Conservation (phyloP, 2,797 vertebrate genomes). For the Phalloptychus januarius region DNA sequence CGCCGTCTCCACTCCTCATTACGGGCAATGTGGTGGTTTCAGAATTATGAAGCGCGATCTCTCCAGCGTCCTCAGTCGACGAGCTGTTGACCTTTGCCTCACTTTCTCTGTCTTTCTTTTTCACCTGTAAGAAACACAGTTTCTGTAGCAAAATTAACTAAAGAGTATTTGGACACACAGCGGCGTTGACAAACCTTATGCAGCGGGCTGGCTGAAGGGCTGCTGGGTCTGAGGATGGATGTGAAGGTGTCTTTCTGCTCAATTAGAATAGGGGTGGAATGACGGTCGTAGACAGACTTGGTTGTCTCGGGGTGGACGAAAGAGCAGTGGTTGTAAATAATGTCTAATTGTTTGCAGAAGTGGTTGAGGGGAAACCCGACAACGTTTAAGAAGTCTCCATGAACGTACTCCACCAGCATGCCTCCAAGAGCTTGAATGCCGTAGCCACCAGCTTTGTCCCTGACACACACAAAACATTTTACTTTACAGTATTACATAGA, state of each 20-base stretch:
- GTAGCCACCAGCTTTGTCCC: slow-evolving; percentile 98
- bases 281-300: background rate
- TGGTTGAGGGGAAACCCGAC: slow-evolving; percentile 95
- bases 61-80: slow-evolving; percentile 42
- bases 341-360: slow-evolving; percentile 89
- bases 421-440: slow-evolving; percentile 95
- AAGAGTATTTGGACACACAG: background rate
- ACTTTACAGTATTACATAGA: background rate
- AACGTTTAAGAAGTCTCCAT: slow-evolving; percentile 94
- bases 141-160: background rate
- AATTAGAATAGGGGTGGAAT: slow-evolving; percentile 12
- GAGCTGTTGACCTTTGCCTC: slow-evolving; percentile 48
- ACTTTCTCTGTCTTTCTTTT: slow-evolving; percentile 31
- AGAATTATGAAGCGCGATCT: slow-evolving; percentile 11
- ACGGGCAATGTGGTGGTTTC: slow-evolving; percentile 13
- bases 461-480: slow-evolving; percentile 54
- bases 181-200: slow-evolving; percentile 50
- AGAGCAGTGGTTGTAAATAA: slow-evolving; percentile 74
- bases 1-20: slow-evolving; percentile 31
- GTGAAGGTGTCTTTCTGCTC: slow-evolving; percentile 23
- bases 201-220: slow-evolving; percentile 29
- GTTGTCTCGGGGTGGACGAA: slow-evolving; percentile 25
- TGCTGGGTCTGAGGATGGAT: slow-evolving; percentile 7
- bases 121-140: slow-evolving; percentile 43
- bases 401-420: slow-evolving; percentile 92